Base-by-base conservation (phyloP, 2,113 vertebrate species). In the Greenwoodochromis staneri region DNA sequence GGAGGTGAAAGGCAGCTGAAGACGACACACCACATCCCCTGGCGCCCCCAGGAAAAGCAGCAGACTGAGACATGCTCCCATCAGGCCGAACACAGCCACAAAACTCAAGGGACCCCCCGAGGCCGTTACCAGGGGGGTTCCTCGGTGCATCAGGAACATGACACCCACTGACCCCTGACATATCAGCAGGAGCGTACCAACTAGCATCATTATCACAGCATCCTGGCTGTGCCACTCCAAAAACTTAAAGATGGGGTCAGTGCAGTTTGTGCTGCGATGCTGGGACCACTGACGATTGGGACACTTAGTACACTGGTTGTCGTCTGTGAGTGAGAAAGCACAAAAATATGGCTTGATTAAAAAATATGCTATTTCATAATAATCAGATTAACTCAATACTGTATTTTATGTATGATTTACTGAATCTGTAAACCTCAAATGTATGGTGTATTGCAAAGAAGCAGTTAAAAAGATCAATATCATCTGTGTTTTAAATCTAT, bases 221-320 rank as follows among this genome's bases (percentile, higher is more conserved):
- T 31, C 29, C 29, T 31, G 29, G 29, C 29, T 31, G 29, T 31
- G 16, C 98, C 97, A 98, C 0, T 85, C 90, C 36, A 98, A 93
- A 93, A 96, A 94, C 0, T 61, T 84, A 85, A 95, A 96, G 9
- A 11, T 66, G 34, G 98, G 97, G 8, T 82, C 2, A 2, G 86
- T 94, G 81, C 98, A 98, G 1, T 0, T 29, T 0, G 91, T 95
- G 92, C 97, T 98, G 4, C 87, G 84, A 1, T 6, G 5, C 0
- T 63, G 87, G 1, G 98, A 97, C 98, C 98, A 98, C 61, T 97
- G 94, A 3, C 96, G 84, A 1, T 6, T 0, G 13, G 78, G 97
- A 86, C 97, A 99, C 63, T 0, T 9, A 31, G 71, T 97, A 90
- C 0, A 96, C 89, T 96, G 96, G 93, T 95, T 91, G 90, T 97